Evolutionary conservation across 2,113 vertebrate genomes (phyloP).

Genomic region (Anser brachyrhynchus): DNA sequence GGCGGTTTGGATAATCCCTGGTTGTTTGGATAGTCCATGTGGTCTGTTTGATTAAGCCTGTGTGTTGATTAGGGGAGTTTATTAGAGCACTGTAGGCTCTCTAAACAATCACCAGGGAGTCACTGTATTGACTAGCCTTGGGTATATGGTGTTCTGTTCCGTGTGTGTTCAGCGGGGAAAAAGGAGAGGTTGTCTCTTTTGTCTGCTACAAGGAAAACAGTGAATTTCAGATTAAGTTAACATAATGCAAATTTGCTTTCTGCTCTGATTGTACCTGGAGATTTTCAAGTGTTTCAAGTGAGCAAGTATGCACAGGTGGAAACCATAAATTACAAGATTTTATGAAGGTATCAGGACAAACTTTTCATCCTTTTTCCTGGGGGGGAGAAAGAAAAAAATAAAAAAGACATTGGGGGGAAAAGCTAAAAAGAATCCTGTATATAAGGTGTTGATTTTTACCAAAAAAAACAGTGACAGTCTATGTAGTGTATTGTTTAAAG

Average conservation of each 20-base stretch:
- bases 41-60: conserved; percentile 2
- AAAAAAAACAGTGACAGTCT: not conserved
- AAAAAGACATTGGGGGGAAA: not conserved
- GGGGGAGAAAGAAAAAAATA: not conserved
- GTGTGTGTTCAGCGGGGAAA: not conserved
- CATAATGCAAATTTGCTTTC: not conserved
- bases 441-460: not conserved
- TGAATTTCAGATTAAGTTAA: not conserved
- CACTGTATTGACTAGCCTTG: not conserved
- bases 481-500: not conserved
- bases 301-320: not conserved
- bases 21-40: not conserved
- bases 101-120: conserved; percentile 8
- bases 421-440: not conserved
- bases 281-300: not conserved
- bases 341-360: not conserved
- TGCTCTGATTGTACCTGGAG: not conserved
- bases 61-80: not conserved
- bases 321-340: not conserved
- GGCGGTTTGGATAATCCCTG: not conserved
- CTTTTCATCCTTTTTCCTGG: not conserved
- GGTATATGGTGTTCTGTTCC: not conserved
- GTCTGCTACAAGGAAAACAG: not conserved
- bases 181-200: not conserved
- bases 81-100: not conserved